A percentile compares a stretch with the other conserved stretches of the same genome.
Evolutionary conservation across 2,113 vertebrate genomes (phyloP).

Genomic region (human (Homo sapiens)): DNA sequence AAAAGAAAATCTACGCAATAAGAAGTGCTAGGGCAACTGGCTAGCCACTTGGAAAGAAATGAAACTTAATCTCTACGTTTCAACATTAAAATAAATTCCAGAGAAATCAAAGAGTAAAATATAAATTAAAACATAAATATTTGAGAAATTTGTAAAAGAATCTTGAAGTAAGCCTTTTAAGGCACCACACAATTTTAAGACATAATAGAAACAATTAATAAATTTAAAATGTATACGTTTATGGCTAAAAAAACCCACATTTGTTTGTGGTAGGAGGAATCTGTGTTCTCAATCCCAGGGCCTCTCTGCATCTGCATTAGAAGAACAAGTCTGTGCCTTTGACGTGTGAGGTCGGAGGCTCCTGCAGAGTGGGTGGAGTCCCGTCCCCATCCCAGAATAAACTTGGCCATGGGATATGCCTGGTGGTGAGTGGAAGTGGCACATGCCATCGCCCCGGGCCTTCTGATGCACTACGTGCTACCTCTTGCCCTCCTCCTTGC

Average conservation of each 20-base stretch:
- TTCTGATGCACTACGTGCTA: fast-evolving
- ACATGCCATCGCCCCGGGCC: too few relatives aligned
- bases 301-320: neutral
- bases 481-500: neutral
- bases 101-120: neutral
- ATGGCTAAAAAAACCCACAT: neutral
- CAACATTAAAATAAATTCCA: neutral
- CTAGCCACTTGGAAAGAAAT: neutral
- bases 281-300: neutral
- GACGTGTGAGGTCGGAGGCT: fast-evolving
- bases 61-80: neutral
- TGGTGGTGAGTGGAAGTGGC: neutral
- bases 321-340: neutral
- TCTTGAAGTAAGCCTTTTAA: neutral
- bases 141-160: neutral
- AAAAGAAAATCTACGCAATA: neutral
- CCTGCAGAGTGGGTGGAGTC: too few relatives aligned
- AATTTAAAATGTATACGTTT: neutral
- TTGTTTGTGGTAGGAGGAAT: neutral
- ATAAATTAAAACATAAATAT: neutral
- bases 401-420: too few relatives aligned
- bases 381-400: fast-evolving
- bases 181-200: neutral
- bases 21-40: neutral
- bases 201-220: neutral